Evolutionary conservation across 2,888 invertebrate genomes (phyloP), one percentile per base, ranked within the genome.

Genomic region (Exephanes ischioxanthus): DNA sequence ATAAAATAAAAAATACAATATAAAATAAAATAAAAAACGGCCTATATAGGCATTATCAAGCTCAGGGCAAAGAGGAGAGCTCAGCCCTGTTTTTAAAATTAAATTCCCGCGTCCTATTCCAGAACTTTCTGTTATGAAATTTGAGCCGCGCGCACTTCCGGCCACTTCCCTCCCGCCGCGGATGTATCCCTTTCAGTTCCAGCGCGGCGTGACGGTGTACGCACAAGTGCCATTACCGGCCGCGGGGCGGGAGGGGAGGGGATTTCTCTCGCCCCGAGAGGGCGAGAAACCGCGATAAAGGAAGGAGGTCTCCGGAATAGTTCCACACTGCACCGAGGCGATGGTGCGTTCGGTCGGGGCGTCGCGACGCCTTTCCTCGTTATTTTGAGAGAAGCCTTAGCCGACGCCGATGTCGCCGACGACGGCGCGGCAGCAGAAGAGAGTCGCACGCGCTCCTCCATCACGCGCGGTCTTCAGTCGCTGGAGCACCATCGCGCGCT

Each of bases 381-480:
- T 90, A 90, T 89, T 90, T 90, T 89, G 86, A 89, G 86, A 89
- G 89, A 89, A 85, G 87, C 88, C 80, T 48, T 80, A 84, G 79
- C 58, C 67, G 76, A 78, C 58, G 82, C 48, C 81, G 83, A 41
- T 77, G 73, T 79, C 81, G 85, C 83, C 67, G 80, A 51, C 45
- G 58, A 55, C 63, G 84, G n/a, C 63, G 63, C 63, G 22, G 68
- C 6, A 45, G 53, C 77, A 45, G n/a, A 51, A 82, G 84, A 82
- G 84, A 84, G 78, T 84, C 79, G 77, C 83, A 71, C 76, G 68
- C 83, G 61, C 70, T 67, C 71, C 66, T 45, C 78, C 70, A 75
- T 66, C 53, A 67, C 71, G 58, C 78, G 80, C 72, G 82, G 75
- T 14, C 14, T 75, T 85, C 86, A 86, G 81, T 87, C 73, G 82